Base-by-base conservation (phyloP, 2,888 invertebrate species). In the Anodontia alba region DNA sequence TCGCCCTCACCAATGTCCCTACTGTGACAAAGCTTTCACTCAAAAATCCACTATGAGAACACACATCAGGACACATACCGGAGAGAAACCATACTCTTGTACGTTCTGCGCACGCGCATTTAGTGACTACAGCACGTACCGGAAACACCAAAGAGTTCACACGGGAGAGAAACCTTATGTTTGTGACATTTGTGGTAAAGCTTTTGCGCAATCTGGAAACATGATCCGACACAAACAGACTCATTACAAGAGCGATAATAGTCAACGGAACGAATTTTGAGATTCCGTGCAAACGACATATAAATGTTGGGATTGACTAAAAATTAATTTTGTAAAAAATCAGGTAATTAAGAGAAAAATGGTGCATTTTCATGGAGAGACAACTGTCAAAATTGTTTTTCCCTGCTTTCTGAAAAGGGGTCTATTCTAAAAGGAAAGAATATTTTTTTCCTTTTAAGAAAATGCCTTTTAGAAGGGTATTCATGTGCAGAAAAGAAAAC, bases 161-260 rank as follows among this genome's bases (percentile, higher is more conserved):
- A 88, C 87, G 0, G 89, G 89, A 23, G 87, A 89, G 66, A 85
- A 84, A 54, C 89, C 89, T 0, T 88, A 89, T 76, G 69, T 71
- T 20, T 89, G 89, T 79, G 78, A 81, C 46, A 76, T 88, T 20
- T 89, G 89, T 75, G 72, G 84, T 29, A 87, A 87, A 72, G 76
- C 83, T 20, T 89, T 89, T 67, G 88, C 88, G 15, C 89, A 89
- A 76, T 88, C 88, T 12, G 89, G 89, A 15, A 89, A 89, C 70
- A 89, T 89, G 89, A 78, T 88, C 57, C 79, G 89, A 15, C 89
- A 89, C 33, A 62, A 33, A 62, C 62, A 62, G 62, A 62, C 62
- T 1, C 62, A 62, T 33, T 23, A 23, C 26, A 54, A 54, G 26
- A 54, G 23, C 5, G n/a, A 26, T 54, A n/a, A 54, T 20, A 8